These are phyloP conservation scores for Limnodromus scolopaceus DNA, from an alignment of 2,797 vertebrate genomes.

Conservation along the genomic window DNA sequence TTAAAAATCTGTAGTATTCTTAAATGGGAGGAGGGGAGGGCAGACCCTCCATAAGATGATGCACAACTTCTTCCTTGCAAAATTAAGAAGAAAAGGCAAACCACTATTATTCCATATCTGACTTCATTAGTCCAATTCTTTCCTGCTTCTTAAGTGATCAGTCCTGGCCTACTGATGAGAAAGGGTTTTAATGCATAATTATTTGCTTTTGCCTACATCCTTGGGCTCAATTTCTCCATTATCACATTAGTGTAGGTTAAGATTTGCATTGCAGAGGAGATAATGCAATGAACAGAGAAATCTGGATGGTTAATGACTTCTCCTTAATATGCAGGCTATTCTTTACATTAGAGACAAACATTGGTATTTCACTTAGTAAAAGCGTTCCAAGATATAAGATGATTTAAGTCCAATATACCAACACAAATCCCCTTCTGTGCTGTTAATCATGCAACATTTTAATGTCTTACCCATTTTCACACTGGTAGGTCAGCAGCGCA, in stretches of 20 bases:
- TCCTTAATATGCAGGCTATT: neutral
- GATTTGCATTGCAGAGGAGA: neutral
- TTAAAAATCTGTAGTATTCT: neutral
- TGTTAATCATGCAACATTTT: neutral
- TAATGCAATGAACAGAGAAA: neutral
- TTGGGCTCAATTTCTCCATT: neutral
- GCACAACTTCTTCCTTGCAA: neutral
- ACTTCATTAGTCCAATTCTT: neutral
- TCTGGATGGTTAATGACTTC: neutral
- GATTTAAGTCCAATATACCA: neutral
- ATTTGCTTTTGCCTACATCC: neutral
- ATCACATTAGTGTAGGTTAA: neutral
- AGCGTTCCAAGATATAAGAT: neutral
- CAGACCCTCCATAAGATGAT: neutral
- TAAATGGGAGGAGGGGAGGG: fast-evolving
- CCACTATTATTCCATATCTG: neutral
- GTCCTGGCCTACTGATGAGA: neutral
- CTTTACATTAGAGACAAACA: neutral
- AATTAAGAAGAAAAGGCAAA: neutral
- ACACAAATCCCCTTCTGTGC: neutral
- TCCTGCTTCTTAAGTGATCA: neutral
- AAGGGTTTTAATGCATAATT: neutral
- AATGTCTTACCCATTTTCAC: neutral
- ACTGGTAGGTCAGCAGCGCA: neutral
- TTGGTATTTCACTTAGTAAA: neutral